Conservation (phyloP, 2,113 vertebrate genomes). For the Lampris megalopsis region DNA sequence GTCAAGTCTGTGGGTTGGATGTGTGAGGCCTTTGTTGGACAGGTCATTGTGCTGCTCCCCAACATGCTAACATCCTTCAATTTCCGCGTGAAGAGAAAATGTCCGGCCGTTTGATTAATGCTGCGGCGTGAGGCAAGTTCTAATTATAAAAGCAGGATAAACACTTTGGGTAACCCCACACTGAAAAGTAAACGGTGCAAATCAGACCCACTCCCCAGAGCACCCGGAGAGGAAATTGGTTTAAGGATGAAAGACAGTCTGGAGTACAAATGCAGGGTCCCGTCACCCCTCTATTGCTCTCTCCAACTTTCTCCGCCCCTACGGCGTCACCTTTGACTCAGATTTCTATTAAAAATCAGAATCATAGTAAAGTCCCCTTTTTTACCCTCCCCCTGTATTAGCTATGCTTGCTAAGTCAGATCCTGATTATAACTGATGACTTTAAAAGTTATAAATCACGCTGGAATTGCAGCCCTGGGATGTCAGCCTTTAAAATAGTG, state of each 20-base stretch:
- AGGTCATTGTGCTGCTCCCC: conserved; percentile 41
- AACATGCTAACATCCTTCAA: conserved; percentile 47
- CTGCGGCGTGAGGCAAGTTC: conserved; percentile 68
- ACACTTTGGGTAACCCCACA: conserved; percentile 66
- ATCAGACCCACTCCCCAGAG: conserved; percentile 73
- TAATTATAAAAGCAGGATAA: conserved; percentile 82
- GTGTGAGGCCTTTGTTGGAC: conserved; percentile 35
- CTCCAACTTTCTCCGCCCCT: conserved; percentile 30
- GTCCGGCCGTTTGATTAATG: conserved; percentile 77
- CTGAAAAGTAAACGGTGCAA: conserved; percentile 69
- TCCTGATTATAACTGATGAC: conserved; percentile 75
- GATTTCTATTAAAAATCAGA: conserved; percentile 41
- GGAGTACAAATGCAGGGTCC: conserved; percentile 63
- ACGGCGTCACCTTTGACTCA: conserved; percentile 55
- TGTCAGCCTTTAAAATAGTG: conserved; percentile 76
- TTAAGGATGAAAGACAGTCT: conserved; percentile 71
- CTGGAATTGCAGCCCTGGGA: conserved; percentile 75
- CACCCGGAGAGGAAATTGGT: conserved; percentile 74
- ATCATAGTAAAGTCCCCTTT: conserved; percentile 38
- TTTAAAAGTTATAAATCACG: conserved; percentile 78
- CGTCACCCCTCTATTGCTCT: conserved; percentile 39
- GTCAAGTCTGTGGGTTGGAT: conserved; percentile 40
- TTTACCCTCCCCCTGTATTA: conserved; percentile 27
- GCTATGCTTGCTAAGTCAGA: conserved; percentile 60
- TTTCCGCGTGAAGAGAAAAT: conserved; percentile 57